These are phyloP conservation scores for Spinibarbus caldwelli DNA, from an alignment of 2,797 vertebrate genomes.

Conservation along the genomic window DNA sequence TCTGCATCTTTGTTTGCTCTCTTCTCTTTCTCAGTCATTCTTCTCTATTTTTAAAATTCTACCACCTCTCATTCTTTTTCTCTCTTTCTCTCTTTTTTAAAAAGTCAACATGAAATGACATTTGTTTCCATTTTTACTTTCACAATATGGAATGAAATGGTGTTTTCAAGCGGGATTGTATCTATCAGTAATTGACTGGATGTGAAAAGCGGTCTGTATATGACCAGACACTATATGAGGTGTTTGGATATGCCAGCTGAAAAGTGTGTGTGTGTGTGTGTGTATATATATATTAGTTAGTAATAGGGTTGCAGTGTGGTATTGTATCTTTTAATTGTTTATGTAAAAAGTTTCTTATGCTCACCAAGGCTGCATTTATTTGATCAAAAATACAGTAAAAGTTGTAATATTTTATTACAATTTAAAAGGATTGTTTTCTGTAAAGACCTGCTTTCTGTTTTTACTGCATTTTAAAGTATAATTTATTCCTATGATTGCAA, in stretches of 20 bases:
- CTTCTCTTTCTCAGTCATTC: conserved; percentile 44
- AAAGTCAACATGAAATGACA: conserved; percentile 6
- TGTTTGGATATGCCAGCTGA: too few species aligned
- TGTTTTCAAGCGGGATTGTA: background rate
- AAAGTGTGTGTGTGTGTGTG: too few species aligned
- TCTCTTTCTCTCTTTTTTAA: conserved; percentile 1
- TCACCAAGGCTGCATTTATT: background rate
- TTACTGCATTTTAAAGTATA: background rate
- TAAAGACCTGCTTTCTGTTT: background rate
- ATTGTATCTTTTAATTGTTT: background rate
- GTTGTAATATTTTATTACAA: background rate
- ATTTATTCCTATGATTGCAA: background rate
- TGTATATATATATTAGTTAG: too few species aligned
- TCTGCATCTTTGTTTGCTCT: background rate
- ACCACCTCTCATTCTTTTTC: background rate
- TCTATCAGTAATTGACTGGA: background rate
- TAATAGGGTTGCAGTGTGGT: background rate
- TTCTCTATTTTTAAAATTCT: conserved; percentile 61
- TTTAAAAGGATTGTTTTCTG: background rate
- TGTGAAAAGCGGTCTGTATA: background rate
- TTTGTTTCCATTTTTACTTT: background rate
- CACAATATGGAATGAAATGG: background rate
- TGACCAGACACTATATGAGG: too few species aligned
- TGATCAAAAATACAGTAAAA: background rate
- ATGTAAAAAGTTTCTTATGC: background rate